Percentiles rank a stretch among this genome's conserved stretches.
Conservation (phyloP, 2,888 invertebrate species). For the Bibio marci region DNA sequence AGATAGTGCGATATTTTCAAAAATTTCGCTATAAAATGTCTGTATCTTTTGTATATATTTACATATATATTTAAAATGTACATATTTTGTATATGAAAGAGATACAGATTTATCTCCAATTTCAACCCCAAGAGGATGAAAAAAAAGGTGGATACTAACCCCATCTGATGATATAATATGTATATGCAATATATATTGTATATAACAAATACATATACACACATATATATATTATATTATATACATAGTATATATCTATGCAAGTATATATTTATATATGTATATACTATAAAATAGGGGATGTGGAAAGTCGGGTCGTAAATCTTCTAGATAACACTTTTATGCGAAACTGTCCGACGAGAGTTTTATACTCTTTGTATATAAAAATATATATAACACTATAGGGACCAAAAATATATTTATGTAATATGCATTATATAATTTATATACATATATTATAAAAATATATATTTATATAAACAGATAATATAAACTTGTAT, state of each 20-base stretch:
- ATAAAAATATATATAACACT: too few relatives aligned
- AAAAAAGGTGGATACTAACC: neutral
- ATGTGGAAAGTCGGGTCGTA: slow-evolving; percentile 32
- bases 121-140: neutral
- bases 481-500: too few relatives aligned
- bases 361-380: slow-evolving; percentile 3
- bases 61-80: neutral
- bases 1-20: too few relatives aligned
- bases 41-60: too few relatives aligned
- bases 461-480: neutral
- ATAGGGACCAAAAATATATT: neutral
- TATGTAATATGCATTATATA: neutral
- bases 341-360: slow-evolving; percentile 30
- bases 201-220: too few relatives aligned
- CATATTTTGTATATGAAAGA: neutral
- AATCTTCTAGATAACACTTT: slow-evolving; percentile 32
- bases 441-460: neutral
- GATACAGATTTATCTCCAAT: neutral
- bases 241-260: neutral
- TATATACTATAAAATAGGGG: slow-evolving; percentile 16
- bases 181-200: too few relatives aligned
- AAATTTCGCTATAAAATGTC: too few relatives aligned
- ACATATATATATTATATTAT: too few relatives aligned
- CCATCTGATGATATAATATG: neutral
- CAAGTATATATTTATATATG: neutral